Conservation (phyloP, 2,113 vertebrate genomes). For the Sorex fumeus region DNA sequence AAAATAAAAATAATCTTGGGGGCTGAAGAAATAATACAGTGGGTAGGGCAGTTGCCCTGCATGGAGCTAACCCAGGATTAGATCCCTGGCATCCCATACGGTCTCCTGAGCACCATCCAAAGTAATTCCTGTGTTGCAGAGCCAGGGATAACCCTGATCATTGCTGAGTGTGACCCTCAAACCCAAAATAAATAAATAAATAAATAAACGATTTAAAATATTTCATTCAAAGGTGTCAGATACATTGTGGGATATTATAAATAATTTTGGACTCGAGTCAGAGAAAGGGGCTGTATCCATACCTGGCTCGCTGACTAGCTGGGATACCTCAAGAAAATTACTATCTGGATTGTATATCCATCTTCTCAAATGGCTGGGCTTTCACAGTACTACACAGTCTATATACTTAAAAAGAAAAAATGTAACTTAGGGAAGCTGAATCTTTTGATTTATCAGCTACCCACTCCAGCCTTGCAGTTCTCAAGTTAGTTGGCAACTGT, state of each 20-base stretch:
- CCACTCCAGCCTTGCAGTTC: conserved; percentile 55
- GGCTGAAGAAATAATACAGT: no score
- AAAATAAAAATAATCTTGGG: conserved; percentile 16
- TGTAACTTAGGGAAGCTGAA: conserved; percentile 38
- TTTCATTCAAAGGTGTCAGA: conserved; percentile 39
- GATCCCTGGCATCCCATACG: no score
- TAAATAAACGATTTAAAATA: background rate
- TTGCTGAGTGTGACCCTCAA: no score
- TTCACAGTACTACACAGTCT: background rate
- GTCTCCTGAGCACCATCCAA: no score
- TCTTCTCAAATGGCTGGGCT: conserved; percentile 37
- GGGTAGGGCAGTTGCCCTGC: no score
- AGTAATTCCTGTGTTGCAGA: no score
- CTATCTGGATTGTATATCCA: conserved; percentile 3
- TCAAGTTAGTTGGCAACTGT: conserved; percentile 60
- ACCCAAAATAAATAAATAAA: background rate
- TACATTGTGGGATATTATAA: conserved; percentile 17
- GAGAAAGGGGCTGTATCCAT: conserved; percentile 14
- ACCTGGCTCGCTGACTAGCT: conserved; percentile 42
- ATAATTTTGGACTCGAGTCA: conserved; percentile 62
- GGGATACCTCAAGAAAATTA: conserved; percentile 16
- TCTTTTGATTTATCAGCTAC: conserved; percentile 68
- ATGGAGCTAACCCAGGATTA: no score
- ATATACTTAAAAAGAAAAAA: conserved; percentile 41
- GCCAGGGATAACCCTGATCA: no score